Conservation (phyloP, 2,797 vertebrate species). For the Protosalanx chinensis region DNA sequence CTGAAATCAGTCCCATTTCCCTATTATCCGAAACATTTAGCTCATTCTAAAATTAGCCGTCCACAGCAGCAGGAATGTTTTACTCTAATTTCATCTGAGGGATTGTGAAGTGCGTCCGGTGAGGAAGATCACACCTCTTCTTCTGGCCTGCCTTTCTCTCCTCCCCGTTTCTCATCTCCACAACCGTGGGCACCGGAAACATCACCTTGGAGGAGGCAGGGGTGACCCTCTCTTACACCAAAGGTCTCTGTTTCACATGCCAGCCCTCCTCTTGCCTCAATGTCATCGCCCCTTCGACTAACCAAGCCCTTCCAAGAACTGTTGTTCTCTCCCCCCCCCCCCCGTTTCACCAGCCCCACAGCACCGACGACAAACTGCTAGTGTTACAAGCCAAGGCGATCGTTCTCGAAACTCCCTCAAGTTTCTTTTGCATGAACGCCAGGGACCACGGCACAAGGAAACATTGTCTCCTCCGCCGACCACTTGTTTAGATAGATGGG, state of each 20-base stretch:
- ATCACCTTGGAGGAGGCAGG: neutral
- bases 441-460: no score
- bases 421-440: no score
- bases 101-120: conserved; percentile 20
- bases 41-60: conserved; percentile 12
- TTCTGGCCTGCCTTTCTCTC: conserved; percentile 33
- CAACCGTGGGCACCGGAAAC: neutral
- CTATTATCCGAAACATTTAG: conserved; percentile 7
- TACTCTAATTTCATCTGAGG: neutral
- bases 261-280: neutral
- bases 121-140: conserved; percentile 22
- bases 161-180: conserved; percentile 1
- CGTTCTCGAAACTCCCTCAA: no score
- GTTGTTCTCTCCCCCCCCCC: no score
- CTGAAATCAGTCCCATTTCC: neutral
- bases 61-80: conserved; percentile 7
- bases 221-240: neutral
- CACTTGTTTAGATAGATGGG: no score
- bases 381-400: no score
- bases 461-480: no score
- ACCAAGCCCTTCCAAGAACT: no score
- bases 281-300: neutral
- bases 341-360: no score
- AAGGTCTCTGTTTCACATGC: neutral
- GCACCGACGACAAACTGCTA: no score